Conservation (phyloP, 2,797 vertebrate species). For the Epinephelus coioides region DNA sequence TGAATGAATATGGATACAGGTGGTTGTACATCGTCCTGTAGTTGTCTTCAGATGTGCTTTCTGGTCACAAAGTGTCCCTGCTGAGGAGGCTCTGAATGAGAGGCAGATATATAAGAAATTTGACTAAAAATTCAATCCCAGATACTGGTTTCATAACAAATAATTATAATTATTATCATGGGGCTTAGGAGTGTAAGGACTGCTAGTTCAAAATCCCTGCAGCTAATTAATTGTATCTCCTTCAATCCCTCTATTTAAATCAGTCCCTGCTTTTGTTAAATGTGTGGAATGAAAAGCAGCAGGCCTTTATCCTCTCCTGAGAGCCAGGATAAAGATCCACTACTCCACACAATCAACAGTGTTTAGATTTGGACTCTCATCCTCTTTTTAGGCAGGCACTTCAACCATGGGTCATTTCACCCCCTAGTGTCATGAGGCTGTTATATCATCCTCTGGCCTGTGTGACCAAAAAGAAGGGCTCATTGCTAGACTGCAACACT, state of each 20-base stretch:
- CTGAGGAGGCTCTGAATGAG: background rate
- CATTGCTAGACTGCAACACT: conserved; percentile 9
- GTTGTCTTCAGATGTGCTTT: background rate
- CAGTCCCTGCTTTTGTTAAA: conserved; percentile 11
- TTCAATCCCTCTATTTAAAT: conserved; percentile 14
- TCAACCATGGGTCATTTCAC: conserved; percentile 64
- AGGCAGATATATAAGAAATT: background rate
- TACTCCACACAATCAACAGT: conserved; percentile 23
- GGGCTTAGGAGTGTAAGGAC: background rate
- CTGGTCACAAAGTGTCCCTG: background rate
- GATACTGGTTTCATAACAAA: conserved; percentile 1
- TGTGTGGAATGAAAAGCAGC: conserved; percentile 32
- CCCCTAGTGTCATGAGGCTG: conserved; percentile 62
- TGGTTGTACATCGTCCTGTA: background rate
- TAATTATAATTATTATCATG: background rate
- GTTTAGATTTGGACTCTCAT: conserved; percentile 29
- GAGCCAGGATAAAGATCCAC: conserved; percentile 8
- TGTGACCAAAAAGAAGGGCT: conserved; percentile 9
- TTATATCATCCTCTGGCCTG: conserved; percentile 45
- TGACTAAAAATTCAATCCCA: background rate
- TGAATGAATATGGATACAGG: conserved; percentile 8
- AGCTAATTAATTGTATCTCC: background rate
- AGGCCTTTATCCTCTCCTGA: background rate
- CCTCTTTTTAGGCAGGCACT: conserved; percentile 35
- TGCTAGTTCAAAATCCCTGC: conserved; percentile 13